Base-by-base conservation (phyloP, 2,113 vertebrate genomes). In the Chaetodon trifascialis region DNA sequence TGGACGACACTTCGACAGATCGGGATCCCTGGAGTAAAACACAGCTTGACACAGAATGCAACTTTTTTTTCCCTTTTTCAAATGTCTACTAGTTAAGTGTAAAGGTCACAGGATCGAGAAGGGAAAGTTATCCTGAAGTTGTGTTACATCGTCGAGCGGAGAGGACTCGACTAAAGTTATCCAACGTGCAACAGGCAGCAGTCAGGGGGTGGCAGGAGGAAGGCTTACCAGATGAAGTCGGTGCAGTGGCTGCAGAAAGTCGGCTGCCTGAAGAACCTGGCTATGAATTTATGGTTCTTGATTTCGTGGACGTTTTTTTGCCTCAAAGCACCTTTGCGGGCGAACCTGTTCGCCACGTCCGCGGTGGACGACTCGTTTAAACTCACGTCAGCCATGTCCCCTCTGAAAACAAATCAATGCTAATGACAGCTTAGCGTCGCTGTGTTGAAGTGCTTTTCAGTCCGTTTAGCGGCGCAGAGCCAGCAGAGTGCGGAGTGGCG, bases 161-260 rank as follows among this genome's bases (percentile, higher is more conserved):
- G 66, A 9, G 16, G 3, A 36, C 69, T 62, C 21, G 44, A 59
- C 65, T 83, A 63, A 86, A 88, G 55, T 88, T 90, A 40, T 84
- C 71, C 72, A 70, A 65, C 19, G 76, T 86, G 93, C 93, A 93
- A 93, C 93, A 93, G 91, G 92, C 90, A 67, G 80, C 55, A 34
- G 19, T 21, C 51, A 52, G 51, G n/a, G 68, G 44, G 52, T 84
- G 21, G 84, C 76, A 34, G 73, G 69, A 19, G 66, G 64, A 5
- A 5, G 80, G 34, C 93, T 95, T 87, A 96, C 96, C 96, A 97
- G 94, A 96, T 97, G 93, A 96, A 97, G 94, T 97, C 96, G 88
- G 96, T 96, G 94, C 95, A 96, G 93, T 96, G 96, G 93, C 96
- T 96, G 93, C 96, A 97, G 95, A 97, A 97, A 83, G 97, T 97